A percentile compares a stretch with the other conserved stretches of the same genome.
Conservation (phyloP, 2,113 vertebrate species). For the Manacus vitellinus region DNA sequence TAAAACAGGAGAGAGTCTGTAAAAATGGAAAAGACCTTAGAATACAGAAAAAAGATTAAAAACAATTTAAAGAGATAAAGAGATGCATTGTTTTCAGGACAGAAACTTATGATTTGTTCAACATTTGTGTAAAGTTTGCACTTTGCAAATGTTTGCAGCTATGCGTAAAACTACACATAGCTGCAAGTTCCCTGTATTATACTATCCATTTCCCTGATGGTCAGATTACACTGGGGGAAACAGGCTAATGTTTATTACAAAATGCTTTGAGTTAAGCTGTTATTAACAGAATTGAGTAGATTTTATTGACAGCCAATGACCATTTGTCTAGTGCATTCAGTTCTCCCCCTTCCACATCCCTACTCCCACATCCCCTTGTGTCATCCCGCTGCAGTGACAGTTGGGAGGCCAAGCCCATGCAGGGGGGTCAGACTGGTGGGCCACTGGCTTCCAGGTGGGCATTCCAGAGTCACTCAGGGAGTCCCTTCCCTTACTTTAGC, state of each 20-base stretch:
- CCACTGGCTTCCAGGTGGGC: neutral
- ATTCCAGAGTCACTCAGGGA: neutral
- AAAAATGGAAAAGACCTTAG: neutral
- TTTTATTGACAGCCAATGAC: neutral
- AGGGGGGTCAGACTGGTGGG: rapidly evolving
- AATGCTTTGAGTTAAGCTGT: neutral
- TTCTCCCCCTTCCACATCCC: neutral
- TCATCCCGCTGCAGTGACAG: rapidly evolving
- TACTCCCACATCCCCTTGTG: rapidly evolving
- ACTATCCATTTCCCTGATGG: neutral
- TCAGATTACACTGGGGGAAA: rapidly evolving
- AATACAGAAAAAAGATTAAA: neutral
- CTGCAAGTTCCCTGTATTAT: neutral
- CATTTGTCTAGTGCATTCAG: neutral
- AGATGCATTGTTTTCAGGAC: neutral
- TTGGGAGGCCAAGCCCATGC: rapidly evolving
- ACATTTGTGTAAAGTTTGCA: neutral
- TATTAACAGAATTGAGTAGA: neutral
- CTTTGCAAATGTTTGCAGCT: neutral
- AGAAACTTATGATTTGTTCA: neutral
- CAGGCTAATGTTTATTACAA: neutral
- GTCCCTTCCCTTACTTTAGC: neutral
- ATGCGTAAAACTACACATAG: neutral
- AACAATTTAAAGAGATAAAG: neutral
- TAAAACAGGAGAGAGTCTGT: neutral